Evolutionary conservation across 23 tunicate genomes (phyloP), one percentile per base, ranked within the genome.

Genomic region (Halocynthia aurantium): DNA sequence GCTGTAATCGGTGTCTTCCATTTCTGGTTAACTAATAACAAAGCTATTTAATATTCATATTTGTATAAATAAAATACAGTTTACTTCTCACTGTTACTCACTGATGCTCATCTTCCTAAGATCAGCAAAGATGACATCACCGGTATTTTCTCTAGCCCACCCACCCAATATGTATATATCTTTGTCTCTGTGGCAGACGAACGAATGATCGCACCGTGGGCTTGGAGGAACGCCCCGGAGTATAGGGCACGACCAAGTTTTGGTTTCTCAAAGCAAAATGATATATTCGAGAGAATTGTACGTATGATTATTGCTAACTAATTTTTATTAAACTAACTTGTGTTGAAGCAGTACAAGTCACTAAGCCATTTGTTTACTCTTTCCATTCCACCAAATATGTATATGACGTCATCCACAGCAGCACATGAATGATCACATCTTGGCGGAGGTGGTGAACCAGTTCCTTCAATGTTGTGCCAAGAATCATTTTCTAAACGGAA

Each of bases 131-230:
- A 74, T 54, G 19, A 8, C 31, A n/a, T 55, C 0, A 20, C 56
- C 1, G 8, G 31, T 6, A 17, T 74, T 18, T 8, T 74, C 21
- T 15, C 22, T 55, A 22, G 20, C 31, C 60, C 77, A 81, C 6
- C 97, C 97, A 7, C 97, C 97, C 58, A 76, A 76, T 21, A 90
- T 11, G 73, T 90, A 90, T 6, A 90, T 81, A 57, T 90, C 97
- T 77, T 90, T 90, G 58, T 90, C 86, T 62, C 90, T 71, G 71
- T 90, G 97, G 15, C 90, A 90, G 6, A 85, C 86, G 62, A 90
- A 85, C 40, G 80, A 17, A 71, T 90, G 97, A 7, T 79, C 83
- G 8, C 85, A 84, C 22, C 90, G 61, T 15, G 84, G 69, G 20
- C 6, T 20, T 6, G 90, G 90, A 22, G 86, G 81, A 12, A 85